Evolutionary conservation across 37 sponge, comb jelly and placozoan species (phyloP).

Genomic region (Oopsacas minuta): DNA sequence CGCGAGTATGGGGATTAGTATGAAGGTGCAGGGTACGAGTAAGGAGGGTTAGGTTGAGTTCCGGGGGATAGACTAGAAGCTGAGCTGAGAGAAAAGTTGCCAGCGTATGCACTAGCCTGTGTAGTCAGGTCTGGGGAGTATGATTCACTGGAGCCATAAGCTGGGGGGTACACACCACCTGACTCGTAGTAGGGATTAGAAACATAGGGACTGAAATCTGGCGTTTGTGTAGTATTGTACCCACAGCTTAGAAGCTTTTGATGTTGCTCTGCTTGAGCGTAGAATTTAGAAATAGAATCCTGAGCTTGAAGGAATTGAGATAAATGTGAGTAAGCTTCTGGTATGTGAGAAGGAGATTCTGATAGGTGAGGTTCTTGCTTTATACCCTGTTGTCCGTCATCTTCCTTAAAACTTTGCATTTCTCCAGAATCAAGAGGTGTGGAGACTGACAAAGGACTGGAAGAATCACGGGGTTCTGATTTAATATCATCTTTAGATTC

Average conservation of each 20-base stretch:
- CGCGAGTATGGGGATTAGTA: background rate
- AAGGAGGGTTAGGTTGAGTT: background rate
- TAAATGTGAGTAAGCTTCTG: background rate
- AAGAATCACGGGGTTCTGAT: background rate
- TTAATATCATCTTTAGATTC: background rate
- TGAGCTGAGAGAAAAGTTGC: slow-evolving; percentile 9
- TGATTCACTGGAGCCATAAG: background rate
- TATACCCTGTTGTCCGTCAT: background rate
- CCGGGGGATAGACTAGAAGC: slow-evolving; percentile 8
- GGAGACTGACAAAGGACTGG: background rate
- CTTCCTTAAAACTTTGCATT: background rate
- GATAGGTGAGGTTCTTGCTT: background rate
- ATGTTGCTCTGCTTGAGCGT: background rate
- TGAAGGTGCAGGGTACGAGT: background rate
- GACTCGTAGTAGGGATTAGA: background rate
- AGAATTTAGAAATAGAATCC: background rate
- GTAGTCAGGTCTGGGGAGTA: slow-evolving; percentile 7
- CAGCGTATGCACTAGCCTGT: background rate
- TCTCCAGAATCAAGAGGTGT: background rate
- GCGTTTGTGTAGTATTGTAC: background rate
- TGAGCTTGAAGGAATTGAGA: background rate
- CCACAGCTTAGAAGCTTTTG: slow-evolving; percentile 5
- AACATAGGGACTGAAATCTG: background rate
- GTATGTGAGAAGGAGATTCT: background rate
- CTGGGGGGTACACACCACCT: background rate